Conservation (phyloP, 2,797 vertebrate species). For the Xenentodon cancila region DNA sequence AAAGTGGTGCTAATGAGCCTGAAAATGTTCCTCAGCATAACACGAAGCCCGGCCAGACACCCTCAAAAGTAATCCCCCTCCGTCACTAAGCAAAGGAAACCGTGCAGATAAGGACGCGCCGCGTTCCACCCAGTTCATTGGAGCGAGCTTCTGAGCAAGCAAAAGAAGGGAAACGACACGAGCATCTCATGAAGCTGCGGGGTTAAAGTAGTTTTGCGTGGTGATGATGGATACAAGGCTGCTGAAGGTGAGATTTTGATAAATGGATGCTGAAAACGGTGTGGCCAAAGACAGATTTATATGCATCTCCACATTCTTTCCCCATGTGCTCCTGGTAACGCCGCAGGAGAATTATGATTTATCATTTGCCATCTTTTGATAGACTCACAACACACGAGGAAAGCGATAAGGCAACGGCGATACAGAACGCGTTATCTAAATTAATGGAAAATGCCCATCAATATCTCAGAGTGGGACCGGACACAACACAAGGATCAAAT, state of each 20-base stretch:
- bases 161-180: constrained; percentile 31
- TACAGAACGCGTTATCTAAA: not conserved
- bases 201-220: constrained; percentile 12
- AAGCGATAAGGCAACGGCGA: not conserved
- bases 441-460: not conserved
- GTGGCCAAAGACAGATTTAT: constrained; percentile 31
- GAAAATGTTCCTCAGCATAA: constrained; percentile 65
- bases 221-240: constrained; percentile 25
- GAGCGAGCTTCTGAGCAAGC: constrained; percentile 33
- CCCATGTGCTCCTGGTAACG: constrained; percentile 5
- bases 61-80: constrained; percentile 41
- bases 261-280: constrained; percentile 32
- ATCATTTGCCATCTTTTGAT: constrained; percentile 8
- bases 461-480: not conserved
- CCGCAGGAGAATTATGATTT: not conserved
- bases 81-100: constrained; percentile 42
- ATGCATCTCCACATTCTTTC: constrained; percentile 9
- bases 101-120: constrained; percentile 19
- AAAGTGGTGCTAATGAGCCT: constrained; percentile 70
- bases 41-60: constrained; percentile 48
- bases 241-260: constrained; percentile 24
- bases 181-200: constrained; percentile 22
- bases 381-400: not conserved
- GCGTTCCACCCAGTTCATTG: constrained; percentile 13
- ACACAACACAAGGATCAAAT: not conserved